Evolutionary conservation across 2,113 vertebrate species (phyloP).

Genomic region (Dromaius novaehollandiae): DNA sequence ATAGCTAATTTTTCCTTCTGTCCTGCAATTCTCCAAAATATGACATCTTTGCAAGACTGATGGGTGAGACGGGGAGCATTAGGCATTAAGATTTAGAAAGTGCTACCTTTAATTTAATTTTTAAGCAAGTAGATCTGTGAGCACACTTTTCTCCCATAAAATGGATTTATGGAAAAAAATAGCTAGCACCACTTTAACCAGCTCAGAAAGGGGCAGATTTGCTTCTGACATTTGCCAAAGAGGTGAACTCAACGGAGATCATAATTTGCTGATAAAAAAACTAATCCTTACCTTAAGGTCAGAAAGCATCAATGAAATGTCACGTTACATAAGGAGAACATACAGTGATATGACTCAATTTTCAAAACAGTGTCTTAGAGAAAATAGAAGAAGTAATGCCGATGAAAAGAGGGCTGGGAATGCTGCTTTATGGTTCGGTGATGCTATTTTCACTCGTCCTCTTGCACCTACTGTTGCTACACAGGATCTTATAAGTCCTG

Average conservation of each 20-base stretch:
- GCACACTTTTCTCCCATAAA: neutral
- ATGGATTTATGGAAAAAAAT: neutral
- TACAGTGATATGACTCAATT: neutral
- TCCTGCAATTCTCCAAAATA: neutral
- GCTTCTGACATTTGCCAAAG: conserved; percentile 37
- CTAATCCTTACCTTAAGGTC: conserved; percentile 53
- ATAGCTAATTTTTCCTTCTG: neutral
- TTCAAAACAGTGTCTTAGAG: neutral
- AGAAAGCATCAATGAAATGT: conserved; percentile 51
- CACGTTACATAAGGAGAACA: conserved; percentile 1
- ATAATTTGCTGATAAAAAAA: conserved; percentile 52
- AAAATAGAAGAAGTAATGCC: neutral
- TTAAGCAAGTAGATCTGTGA: neutral
- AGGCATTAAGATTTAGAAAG: neutral
- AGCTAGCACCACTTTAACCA: neutral
- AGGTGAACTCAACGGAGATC: conserved; percentile 20
- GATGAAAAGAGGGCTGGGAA: neutral
- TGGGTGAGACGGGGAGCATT: neutral
- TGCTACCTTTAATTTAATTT: neutral
- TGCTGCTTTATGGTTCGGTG: neutral
- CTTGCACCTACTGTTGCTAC: neutral
- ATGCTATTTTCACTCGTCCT: neutral
- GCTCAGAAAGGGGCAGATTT: neutral
- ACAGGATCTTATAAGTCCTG: no score
- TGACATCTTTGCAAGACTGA: neutral